Percentiles rank a stretch among this genome's conserved stretches.
Evolutionary conservation across 2,113 vertebrate species (phyloP).

Genomic region (Petromus typicus): DNA sequence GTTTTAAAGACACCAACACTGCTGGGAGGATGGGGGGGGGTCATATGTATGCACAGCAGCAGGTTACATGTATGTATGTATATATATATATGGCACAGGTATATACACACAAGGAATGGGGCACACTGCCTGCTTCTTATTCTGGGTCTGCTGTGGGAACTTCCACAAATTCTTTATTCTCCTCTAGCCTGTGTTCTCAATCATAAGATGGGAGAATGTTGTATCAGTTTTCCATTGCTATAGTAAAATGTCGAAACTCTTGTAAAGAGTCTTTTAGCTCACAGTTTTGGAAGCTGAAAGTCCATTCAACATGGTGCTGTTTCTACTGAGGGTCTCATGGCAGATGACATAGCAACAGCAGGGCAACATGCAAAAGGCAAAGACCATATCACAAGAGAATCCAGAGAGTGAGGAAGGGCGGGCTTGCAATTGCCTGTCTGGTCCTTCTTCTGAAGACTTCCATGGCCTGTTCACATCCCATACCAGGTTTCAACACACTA

Average conservation of each 20-base stretch:
- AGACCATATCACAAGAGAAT: background rate
- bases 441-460: background rate
- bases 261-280: background rate
- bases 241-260: background rate
- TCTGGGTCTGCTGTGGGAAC: background rate
- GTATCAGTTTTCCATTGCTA: background rate
- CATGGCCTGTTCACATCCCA: background rate
- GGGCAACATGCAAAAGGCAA: background rate
- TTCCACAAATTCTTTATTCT: background rate
- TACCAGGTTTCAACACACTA: background rate
- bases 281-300: background rate
- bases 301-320: background rate
- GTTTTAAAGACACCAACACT: background rate
- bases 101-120: accelerated
- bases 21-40: background rate
- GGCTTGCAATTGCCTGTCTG: background rate
- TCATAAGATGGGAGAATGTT: background rate
- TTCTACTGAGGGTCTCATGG: background rate
- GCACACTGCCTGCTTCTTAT: background rate
- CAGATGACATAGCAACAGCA: background rate
- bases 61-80: too few species aligned
- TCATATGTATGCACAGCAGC: background rate
- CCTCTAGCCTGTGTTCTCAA: background rate
- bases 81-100: too few species aligned
- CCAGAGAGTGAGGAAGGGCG: background rate